Base-by-base conservation (phyloP, 2,888 invertebrate species). In the Athripsodes cinereus region DNA sequence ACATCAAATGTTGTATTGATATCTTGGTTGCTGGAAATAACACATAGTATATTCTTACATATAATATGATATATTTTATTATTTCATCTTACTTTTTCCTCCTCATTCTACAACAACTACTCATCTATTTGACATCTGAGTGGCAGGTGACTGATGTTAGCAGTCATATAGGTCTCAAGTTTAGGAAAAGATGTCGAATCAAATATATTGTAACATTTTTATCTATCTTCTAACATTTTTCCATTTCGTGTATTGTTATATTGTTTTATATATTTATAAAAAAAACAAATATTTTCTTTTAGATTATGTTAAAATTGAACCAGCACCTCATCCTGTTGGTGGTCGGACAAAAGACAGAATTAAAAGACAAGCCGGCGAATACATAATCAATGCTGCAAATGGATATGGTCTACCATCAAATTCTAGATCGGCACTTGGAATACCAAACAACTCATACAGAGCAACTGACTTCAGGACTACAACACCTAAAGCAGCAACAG, bases 231-330 rank as follows among this genome's bases (percentile, higher is more conserved):
- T n/a, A n/a, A n/a, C n/a, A n/a, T n/a, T 6, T 26, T 26, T 26
- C 26, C 10, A 6, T 26, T 26, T 26, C 26, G 26, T 26, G 26
- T n/a, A n/a, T n/a, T n/a, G n/a, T n/a, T n/a, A n/a, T n/a, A n/a
- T n/a, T n/a, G n/a, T n/a, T n/a, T n/a, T n/a, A n/a, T n/a, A n/a
- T n/a, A n/a, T n/a, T n/a, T n/a, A n/a, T n/a, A n/a, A n/a, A n/a
- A n/a, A n/a, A n/a, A n/a, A n/a, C n/a, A n/a, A n/a, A n/a, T n/a
- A 26, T 26, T 26, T 26, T 6, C 10, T 26, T 26, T 26, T 10
- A 26, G 26, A 26, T 49, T 52, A 53, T 20, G 53, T 59, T 2
- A 53, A 53, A 35, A 49, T 56, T 3, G 53, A 53, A 46, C 59
- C 47, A 11, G 13, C 31, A 3, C 22, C 13, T 19, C 53, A 31